Percentiles rank a stretch among this genome's conserved stretches.
Evolutionary conservation across 1,140 invertebrate genomes (phyloP).

Genomic region (Drosophila varians): DNA sequence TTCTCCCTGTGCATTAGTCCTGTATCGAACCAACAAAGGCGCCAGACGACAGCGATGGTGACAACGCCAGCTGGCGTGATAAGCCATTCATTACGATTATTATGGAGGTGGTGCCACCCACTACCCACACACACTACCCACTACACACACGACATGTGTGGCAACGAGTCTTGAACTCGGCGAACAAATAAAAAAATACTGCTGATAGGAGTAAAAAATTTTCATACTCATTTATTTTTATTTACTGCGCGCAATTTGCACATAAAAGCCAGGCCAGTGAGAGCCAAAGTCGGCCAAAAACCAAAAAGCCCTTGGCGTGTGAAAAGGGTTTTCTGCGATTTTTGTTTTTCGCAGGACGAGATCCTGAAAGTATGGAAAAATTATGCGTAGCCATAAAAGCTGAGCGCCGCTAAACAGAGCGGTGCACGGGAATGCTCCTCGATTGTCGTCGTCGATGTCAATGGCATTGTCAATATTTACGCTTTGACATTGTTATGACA

Average conservation of each 20-base stretch:
- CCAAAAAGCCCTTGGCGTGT: conserved; percentile 26
- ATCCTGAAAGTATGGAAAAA: conserved; percentile 71
- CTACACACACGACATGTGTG: conserved; percentile 34
- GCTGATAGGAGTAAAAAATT: conserved; percentile 80
- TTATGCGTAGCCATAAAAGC: conserved; percentile 73
- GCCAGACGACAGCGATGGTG: conserved; percentile 63
- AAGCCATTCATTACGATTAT: conserved; percentile 82
- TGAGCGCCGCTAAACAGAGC: conserved; percentile 54
- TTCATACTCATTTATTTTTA: conserved; percentile 83
- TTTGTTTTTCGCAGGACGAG: conserved; percentile 25
- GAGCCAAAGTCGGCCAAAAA: conserved; percentile 21
- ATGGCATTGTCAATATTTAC: conserved; percentile 80
- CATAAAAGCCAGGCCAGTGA: conserved; percentile 60
- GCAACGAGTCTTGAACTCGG: conserved; percentile 36
- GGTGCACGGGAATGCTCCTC: conserved; percentile 28
- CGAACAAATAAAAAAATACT: conserved; percentile 74
- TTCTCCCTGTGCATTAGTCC: conserved; percentile 11
- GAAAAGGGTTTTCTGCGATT: conserved; percentile 68
- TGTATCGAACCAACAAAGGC: conserved; percentile 78
- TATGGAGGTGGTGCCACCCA: conserved; percentile 40
- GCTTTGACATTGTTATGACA: conserved; percentile 78
- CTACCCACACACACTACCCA: too few relatives aligned
- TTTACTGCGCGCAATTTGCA: conserved; percentile 81
- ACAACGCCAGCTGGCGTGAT: conserved; percentile 81
- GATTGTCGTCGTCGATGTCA: conserved; percentile 52